Evolutionary conservation across 2,888 invertebrate genomes (phyloP).

Genomic region (Pseudeuparius sepicola): DNA sequence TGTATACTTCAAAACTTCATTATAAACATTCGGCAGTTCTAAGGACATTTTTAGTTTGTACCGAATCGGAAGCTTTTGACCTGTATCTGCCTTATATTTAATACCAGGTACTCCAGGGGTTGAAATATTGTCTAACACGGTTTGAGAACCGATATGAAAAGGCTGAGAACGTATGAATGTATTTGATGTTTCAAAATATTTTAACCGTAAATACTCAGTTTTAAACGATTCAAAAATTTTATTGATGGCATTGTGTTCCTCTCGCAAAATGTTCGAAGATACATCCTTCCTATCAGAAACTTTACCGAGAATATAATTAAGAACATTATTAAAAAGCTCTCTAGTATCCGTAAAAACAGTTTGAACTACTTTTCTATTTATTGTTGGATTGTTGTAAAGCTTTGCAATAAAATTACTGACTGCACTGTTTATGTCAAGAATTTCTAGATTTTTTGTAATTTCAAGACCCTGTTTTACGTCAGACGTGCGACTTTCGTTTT

Average conservation of each 20-base stretch:
- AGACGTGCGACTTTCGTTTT: no score
- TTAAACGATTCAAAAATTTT: slow-evolving; percentile 3
- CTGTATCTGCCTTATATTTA: no score
- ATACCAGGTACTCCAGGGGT: no score
- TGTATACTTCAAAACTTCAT: no score
- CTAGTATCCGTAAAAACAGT: slow-evolving; percentile 1
- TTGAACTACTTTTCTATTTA: slow-evolving; percentile 7
- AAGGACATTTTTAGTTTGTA: no score
- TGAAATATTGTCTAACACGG: slow-evolving; percentile 3
- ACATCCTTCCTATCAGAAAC: neutral
- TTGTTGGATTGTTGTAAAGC: slow-evolving; percentile 3
- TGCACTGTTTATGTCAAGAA: no score
- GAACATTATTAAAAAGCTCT: neutral
- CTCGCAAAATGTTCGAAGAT: neutral
- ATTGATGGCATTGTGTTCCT: neutral
- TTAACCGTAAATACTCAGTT: slow-evolving; percentile 4
- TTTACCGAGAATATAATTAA: slow-evolving; percentile 1
- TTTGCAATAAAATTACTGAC: slow-evolving; percentile 6
- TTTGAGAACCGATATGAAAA: neutral
- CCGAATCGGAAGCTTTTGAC: no score
- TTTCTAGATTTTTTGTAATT: no score
- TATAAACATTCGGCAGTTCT: no score
- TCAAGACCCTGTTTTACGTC: no score
- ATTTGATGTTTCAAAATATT: slow-evolving; percentile 5
- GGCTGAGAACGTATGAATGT: slow-evolving; percentile 4